Evolutionary conservation across 2,797 vertebrate species (phyloP).

Genomic region (Holocentrus rufus): DNA sequence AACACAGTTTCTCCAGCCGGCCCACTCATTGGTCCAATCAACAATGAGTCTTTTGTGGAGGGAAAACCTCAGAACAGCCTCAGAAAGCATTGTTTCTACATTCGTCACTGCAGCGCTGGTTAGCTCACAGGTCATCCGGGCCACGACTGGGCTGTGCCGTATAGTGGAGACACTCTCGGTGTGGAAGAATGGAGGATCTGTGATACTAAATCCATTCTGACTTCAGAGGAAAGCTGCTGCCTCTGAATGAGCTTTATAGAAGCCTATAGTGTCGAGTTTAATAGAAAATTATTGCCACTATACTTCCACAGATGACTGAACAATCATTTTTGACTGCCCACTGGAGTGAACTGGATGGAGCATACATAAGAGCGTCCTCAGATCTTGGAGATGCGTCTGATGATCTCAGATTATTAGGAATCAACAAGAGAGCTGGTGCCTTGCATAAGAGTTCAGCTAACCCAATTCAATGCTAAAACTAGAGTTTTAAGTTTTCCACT

Average conservation of each 20-base stretch:
- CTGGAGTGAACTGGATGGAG: not conserved
- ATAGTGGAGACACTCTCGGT: conserved; percentile 3
- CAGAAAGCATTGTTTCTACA: conserved; percentile 76
- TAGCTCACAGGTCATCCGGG: conserved; percentile 70
- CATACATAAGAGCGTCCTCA: not conserved
- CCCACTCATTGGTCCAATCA: conserved; percentile 66
- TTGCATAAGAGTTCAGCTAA: conserved; percentile 12
- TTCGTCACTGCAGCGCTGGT: conserved; percentile 67
- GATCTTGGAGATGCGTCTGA: not conserved
- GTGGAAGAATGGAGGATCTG: conserved; percentile 13
- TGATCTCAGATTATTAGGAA: conserved; percentile 20
- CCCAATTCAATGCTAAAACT: conserved; percentile 10
- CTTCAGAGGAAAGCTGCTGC: not conserved
- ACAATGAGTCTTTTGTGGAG: conserved; percentile 80
- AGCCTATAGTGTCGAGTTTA: not conserved
- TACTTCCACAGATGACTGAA: conserved; percentile 13
- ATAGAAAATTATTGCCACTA: conserved; percentile 12
- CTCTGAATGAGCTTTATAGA: not conserved
- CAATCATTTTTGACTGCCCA: conserved; percentile 5
- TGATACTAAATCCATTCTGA: conserved; percentile 6
- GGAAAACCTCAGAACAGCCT: conserved; percentile 59
- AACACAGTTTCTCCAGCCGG: conserved; percentile 62
- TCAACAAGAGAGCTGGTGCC: conserved; percentile 5
- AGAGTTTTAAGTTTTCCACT: conserved; percentile 13
- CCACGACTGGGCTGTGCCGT: conserved; percentile 13